A percentile compares a stretch with the other conserved stretches of the same genome.
Evolutionary conservation across 2,888 invertebrate genomes (phyloP).

Genomic region (Schrankia costaestrigalis): DNA sequence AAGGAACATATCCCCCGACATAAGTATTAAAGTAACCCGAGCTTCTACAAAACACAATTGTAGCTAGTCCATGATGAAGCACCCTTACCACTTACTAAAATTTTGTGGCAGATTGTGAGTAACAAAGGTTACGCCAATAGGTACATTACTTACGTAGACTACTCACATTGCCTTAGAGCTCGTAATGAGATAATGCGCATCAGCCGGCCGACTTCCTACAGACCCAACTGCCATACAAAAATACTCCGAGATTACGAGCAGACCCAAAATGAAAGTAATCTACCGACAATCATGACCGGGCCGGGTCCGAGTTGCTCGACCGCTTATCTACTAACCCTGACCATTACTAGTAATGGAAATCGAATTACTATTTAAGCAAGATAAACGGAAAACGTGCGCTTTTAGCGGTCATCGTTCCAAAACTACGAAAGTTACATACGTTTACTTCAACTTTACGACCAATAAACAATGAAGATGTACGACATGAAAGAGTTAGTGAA

Average conservation of each 20-base stretch:
- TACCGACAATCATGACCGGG: constrained; percentile 52
- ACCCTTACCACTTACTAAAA: constrained; percentile 8
- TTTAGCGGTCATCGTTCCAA: constrained; percentile 30
- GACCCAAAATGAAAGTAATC: constrained; percentile 55
- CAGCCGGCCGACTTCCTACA: constrained; percentile 31
- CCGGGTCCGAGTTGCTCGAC: constrained; percentile 42
- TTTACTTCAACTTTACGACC: constrained; percentile 32
- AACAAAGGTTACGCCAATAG: constrained; percentile 24
- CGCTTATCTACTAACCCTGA: constrained; percentile 59
- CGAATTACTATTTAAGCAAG: constrained; percentile 66
- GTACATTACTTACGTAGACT: constrained; percentile 34
- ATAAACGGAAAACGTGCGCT: constrained; percentile 58
- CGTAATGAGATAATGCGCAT: constrained; percentile 53
- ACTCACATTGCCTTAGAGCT: constrained; percentile 33
- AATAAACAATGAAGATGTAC: constrained; percentile 26
- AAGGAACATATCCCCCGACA: too few species aligned
- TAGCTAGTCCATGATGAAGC: too few species aligned
- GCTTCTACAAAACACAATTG: too few species aligned
- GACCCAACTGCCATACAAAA: constrained; percentile 43
- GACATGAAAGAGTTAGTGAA: constrained; percentile 8
- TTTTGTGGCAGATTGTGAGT: constrained; percentile 8
- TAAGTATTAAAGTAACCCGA: too few species aligned
- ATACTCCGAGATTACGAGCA: constrained; percentile 48
- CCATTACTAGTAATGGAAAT: constrained; percentile 67
- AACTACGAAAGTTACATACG: constrained; percentile 40